Base-by-base conservation (phyloP, 1,140 invertebrate species). In the Pachypsylla venusta region DNA sequence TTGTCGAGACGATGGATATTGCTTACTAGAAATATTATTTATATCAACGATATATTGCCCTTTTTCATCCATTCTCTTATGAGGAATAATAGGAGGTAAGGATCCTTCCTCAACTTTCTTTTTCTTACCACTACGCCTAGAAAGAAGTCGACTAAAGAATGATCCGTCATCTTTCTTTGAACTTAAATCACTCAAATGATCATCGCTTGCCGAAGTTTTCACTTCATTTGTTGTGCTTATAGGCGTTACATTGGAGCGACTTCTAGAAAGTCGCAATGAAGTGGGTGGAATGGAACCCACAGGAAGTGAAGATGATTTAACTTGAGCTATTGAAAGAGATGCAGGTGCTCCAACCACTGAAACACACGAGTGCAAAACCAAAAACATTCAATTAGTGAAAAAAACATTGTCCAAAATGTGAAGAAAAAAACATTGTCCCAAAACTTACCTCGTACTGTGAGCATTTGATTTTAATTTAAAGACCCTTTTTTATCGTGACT, bases 281-380 rank as follows among this genome's bases (percentile, higher is more conserved):
- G 53, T 20, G 16, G 59, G 16, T 1, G 57, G 67, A 20, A 76
- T 76, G 57, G 77, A 71, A 53, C 80, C 80, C 20, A 79, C 79
- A 53, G 81, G 81, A 30, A 84, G 69, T 58, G 81, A 83, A 25
- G 79, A 79, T 28, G 80, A 82, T 71, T 83, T 83, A 59, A 61
- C 56, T 39, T 58, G 35, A 25, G 25, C 26, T 40, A 16, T 22
- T n/a, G 54, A 5, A 20, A 13, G 55, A n/a, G 39, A 20, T 25
- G 58, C 30, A 22, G 39, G 26, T 35, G 56, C 24, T n/a, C n/a
- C n/a, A n/a, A n/a, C 7, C 5, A 48, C 42, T 48, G 42, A 48
- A 48, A 48, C 42, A 48, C 42, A 48, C 42, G 42, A n/a, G 30
- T 35, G 30, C 30, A 35, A 35, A 7, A 35, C 30, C 7, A 7